Evolutionary conservation across 2,797 vertebrate genomes (phyloP), one percentile per base, ranked within the genome.

Genomic region (Macropodus opercularis): DNA sequence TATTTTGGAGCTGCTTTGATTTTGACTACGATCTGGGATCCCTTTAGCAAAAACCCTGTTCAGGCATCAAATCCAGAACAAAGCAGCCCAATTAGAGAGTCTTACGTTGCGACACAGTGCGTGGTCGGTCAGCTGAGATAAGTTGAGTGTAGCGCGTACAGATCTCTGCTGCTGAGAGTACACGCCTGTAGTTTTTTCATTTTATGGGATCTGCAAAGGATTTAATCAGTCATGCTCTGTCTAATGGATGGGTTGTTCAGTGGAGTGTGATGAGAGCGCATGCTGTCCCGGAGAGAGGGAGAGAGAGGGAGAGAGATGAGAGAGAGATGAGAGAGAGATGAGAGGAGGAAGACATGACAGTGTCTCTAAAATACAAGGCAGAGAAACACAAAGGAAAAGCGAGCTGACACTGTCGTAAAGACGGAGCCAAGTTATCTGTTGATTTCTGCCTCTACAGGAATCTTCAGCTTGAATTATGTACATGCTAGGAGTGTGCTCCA

Each of bases 171-270:
- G 42, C 57, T 75, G 31, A 43, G 11, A 35, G 36, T 55, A 60
- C 47, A 35, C 1, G 48, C 26, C 41, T 67, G 26, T 49, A 15
- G 75, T 46, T 18, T 51, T 52, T 62, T 29, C 19, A 54, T 65
- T 82, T 77, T 42, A 61, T 57, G 41, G 61, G 66, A 79, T 73
- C 72, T 81, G 82, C 71, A 85, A 82, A 79, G 77, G 85, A 86
- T 80, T 72, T 82, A 89, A 83, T 81, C 86, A 85, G 85, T 89
- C 85, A 87, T 78, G 78, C 85, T 86, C 50, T 56, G 66, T 83
- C 72, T 80, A 80, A 84, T 83, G 78, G 77, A 85, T 65, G 77
- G 65, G 66, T 55, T 86, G 83, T 72, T 85, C 79, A 89, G 75
- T 80, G 72, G 69, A 78, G 81, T 86, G 40, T 49, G 65, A 85